Conservation (phyloP, 2,888 invertebrate species). For the Cantharis lateralis region DNA sequence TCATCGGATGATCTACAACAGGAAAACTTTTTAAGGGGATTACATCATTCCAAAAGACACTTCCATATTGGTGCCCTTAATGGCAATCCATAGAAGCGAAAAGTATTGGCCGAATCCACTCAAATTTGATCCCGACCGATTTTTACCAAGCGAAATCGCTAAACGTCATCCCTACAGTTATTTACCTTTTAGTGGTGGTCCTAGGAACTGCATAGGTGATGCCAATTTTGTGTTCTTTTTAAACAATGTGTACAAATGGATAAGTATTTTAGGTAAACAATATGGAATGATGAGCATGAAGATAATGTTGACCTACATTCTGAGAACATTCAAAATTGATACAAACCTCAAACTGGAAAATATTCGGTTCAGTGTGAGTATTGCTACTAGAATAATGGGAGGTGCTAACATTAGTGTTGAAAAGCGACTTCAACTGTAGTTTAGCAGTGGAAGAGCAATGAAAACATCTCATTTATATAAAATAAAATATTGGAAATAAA, state of each 20-base stretch:
- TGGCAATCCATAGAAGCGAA: constrained; percentile 59
- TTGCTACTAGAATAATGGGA: constrained; percentile 42
- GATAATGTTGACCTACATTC: constrained; percentile 46
- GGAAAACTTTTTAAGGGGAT: constrained; percentile 4
- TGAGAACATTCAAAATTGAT: constrained; percentile 45
- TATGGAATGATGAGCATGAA: constrained; percentile 55
- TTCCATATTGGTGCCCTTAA: constrained; percentile 55
- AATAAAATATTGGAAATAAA: too few relatives aligned
- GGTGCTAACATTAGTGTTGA: constrained; percentile 41
- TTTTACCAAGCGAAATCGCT: constrained; percentile 58
- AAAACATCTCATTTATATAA: too few relatives aligned
- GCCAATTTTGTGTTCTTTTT: too few relatives aligned
- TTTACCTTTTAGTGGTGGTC: constrained; percentile 59
- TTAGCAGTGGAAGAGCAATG: too few relatives aligned
- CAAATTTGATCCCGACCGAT: constrained; percentile 64
- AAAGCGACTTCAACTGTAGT: too few relatives aligned
- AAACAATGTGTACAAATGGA: too few relatives aligned
- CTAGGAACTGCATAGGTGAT: constrained; percentile 59
- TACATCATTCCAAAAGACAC: constrained; percentile 5
- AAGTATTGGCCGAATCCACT: constrained; percentile 63
- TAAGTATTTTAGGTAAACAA: constrained; percentile 44
- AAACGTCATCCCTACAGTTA: constrained; percentile 57
- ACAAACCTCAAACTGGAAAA: constrained; percentile 38
- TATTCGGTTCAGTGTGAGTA: constrained; percentile 39
- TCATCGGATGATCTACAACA: too few relatives aligned